Conservation (phyloP, 2,113 vertebrate genomes). For the Microcebus murinus region DNA sequence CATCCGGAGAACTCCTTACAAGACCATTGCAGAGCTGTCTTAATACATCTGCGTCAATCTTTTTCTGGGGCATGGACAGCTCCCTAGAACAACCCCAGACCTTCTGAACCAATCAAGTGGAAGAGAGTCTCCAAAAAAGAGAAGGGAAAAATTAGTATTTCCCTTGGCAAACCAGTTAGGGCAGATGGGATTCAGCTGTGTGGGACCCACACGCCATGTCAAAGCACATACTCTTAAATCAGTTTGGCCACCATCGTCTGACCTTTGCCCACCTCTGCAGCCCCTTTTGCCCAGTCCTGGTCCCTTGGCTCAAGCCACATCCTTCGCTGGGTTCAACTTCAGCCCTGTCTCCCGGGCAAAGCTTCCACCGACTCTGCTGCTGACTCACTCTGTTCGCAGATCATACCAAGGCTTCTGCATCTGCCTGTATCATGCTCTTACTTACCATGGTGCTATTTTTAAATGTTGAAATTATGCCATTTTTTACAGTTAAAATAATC, state of each 20-base stretch:
- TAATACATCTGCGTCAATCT: background rate
- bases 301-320: background rate
- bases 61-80: background rate
- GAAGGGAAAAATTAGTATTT: background rate
- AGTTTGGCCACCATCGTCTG: fast-evolving
- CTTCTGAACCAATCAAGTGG: background rate
- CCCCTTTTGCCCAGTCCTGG: background rate
- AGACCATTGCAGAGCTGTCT: background rate
- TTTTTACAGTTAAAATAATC: background rate
- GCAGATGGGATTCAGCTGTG: background rate
- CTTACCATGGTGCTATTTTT: background rate
- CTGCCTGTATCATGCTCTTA: background rate
- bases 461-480: background rate
- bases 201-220: background rate
- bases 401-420: background rate
- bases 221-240: background rate
- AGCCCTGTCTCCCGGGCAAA: background rate
- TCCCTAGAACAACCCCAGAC: background rate
- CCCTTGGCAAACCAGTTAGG: background rate
- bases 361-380: background rate
- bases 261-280: background rate
- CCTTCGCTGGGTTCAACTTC: background rate
- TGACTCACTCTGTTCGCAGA: background rate
- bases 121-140: background rate
- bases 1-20: no score